Base-by-base conservation (phyloP, 2,797 vertebrate genomes). In the Bradypus variegatus region DNA sequence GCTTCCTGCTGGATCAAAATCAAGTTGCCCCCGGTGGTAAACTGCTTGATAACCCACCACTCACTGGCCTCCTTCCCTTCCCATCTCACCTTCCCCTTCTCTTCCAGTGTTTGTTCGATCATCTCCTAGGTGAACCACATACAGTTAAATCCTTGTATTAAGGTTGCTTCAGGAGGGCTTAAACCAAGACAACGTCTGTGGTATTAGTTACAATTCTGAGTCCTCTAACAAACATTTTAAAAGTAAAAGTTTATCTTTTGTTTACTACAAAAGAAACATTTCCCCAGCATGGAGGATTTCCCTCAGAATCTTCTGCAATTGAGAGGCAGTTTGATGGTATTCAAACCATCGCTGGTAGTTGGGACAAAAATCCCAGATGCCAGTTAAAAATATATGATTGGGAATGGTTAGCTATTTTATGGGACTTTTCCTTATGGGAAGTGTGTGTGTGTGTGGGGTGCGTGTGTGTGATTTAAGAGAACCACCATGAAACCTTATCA, bases 241-340 rank as follows among this genome's bases (percentile, higher is more conserved):
- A 84, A 86, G 50, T 4, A 3, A 50, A 50, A 14, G 50, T 14
- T 12, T 50, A 50, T 50, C 5, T 78, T 88, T 38, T 77, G 31
- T 69, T 80, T 60, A 58, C n/a, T 77, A 55, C 9, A 84, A 92
- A 93, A 80, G 62, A 93, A 92, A 50, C 23, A 65, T 91, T 90
- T 91, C 21, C 58, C 7, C 60, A 67, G 25, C 38, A 33, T 77
- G 33, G 29, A 88, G 41, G 53, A 85, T 88, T 67, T 87, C 11
- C 60, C 48, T 38, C 16, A 67, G 58, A 9, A 3, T 75, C 29
- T 78, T 55, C 16, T 89, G 48, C 27, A 90, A 53, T 69, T 79
- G 58, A 89, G 38, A 67, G 67, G 27, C n/a, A 73, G 27, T 92
- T 75, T 14, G 88, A 41, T 88, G 10, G 9, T 78, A 45, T 62